phyloP scores from a whole-genome alignment of 2,113 vertebrate genomes.

The Hemichromis elongatus region DNA sequence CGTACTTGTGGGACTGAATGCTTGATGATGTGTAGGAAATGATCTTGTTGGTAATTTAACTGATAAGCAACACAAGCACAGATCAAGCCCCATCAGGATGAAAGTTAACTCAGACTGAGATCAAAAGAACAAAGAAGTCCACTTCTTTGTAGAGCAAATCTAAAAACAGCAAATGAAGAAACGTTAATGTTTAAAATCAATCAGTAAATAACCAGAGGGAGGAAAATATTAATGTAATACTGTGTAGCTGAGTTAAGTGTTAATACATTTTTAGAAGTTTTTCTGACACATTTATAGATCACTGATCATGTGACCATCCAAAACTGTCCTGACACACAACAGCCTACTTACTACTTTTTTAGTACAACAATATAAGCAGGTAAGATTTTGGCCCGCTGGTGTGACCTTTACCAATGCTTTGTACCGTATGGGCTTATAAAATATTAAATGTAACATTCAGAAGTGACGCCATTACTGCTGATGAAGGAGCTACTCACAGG shows the following conservation, averaged over 20 bases:
- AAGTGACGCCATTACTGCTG: background rate
- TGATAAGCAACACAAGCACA: background rate
- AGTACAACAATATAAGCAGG: background rate
- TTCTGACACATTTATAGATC: background rate
- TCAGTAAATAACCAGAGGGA: background rate
- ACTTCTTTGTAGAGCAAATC: background rate
- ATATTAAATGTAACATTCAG: background rate
- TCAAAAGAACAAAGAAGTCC: background rate
- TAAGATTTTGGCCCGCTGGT: background rate
- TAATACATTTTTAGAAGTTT: background rate
- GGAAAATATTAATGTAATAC: background rate
- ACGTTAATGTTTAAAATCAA: background rate
- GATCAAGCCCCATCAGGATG: background rate
- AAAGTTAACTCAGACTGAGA: background rate
- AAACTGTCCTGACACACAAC: background rate
- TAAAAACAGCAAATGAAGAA: background rate
- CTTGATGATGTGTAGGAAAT: background rate
- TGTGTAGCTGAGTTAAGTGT: background rate
- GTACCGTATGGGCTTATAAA: background rate
- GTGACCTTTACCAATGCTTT: background rate
- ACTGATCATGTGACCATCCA: background rate
- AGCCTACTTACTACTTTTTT: background rate
- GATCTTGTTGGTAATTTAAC: background rate
- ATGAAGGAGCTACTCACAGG: background rate
- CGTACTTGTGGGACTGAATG: background rate